Evolutionary conservation across 2,888 invertebrate genomes (phyloP), one percentile per base, ranked within the genome.

Genomic region (Ochropleura plecta): DNA sequence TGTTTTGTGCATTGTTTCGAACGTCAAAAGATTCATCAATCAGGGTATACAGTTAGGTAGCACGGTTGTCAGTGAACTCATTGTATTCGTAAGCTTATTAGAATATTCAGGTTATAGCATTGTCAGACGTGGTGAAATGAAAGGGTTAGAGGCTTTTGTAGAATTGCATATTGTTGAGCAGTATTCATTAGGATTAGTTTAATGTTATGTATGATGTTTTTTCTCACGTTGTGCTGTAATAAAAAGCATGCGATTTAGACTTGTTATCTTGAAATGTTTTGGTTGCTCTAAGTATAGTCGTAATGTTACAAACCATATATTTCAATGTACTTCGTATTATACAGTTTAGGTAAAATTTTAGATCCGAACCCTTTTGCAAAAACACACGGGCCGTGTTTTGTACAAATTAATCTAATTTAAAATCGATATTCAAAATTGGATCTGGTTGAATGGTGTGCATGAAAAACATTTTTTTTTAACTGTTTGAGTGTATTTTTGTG

Each of bases 11-110:
- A 93, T 95, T 95, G 95, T 95, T 93, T 94, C 85, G 88, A 89
- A 91, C 91, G 93, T 92, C 93, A 92, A 91, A 90, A 91, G 90
- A 90, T 90, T 90, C 92, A 95, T 95, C 93, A 94, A 95, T 95
- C 95, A 93, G 82, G 72, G 80, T 78, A 82, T 92, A 92, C 94
- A 91, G 92, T 92, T 92, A 93, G 86, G 81, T 76, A 85, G 80
- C 81, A 86, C 85, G 83, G 89, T 84, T 92, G 89, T 86, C 81
- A 86, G 86, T 78, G 87, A 86, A 79, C 84, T 82, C 87, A 90
- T 91, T 90, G 90, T 90, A 89, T 91, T 73, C 67, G 71, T 89
- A 90, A 90, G 90, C 90, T 88, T 89, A 91, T 91, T 91, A 89
- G 86, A 86, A 88, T 89, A 90, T 90, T 88, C 86, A 83, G 87